phyloP scores from a whole-genome alignment of 1,140 invertebrate genomes.

The Sycobia sp. region DNA sequence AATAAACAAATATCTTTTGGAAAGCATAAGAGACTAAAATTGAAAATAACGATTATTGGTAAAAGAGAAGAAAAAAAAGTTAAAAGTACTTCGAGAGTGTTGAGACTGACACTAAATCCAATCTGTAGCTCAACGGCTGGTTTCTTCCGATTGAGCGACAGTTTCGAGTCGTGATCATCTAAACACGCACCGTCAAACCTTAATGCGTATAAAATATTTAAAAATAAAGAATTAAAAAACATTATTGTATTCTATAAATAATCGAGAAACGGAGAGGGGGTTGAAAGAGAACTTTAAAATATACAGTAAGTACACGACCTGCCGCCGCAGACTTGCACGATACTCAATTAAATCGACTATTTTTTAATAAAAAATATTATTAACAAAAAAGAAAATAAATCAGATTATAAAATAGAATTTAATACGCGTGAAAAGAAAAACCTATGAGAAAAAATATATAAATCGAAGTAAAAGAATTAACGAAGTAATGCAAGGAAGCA shows the following conservation, averaged over 20 bases:
- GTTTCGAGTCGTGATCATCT: slow-evolving; percentile 39
- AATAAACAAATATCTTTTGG: slow-evolving; percentile 42
- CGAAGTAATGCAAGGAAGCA: slow-evolving; percentile 17
- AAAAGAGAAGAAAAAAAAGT: slow-evolving; percentile 11
- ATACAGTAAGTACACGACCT: slow-evolving; percentile 20
- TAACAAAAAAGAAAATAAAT: slow-evolving; percentile 25
- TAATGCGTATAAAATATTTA: slow-evolving; percentile 16
- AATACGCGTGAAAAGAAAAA: slow-evolving; percentile 19
- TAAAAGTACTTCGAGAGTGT: slow-evolving; percentile 43
- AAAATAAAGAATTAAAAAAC: slow-evolving; percentile 8
- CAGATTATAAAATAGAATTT: slow-evolving; percentile 35
- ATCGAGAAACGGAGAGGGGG: background rate
- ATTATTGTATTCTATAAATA: slow-evolving; percentile 23
- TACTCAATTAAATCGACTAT: slow-evolving; percentile 31
- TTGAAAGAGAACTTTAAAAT: background rate
- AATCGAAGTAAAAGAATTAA: slow-evolving; percentile 23
- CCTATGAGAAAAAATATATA: slow-evolving; percentile 11
- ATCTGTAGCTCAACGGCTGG: slow-evolving; percentile 36
- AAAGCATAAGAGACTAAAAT: slow-evolving; percentile 30
- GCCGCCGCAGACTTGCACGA: slow-evolving; percentile 9
- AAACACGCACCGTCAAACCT: slow-evolving; percentile 35
- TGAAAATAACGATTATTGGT: slow-evolving; percentile 20
- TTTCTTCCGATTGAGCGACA: slow-evolving; percentile 36
- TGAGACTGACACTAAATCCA: slow-evolving; percentile 43
- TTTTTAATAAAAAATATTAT: slow-evolving; percentile 37